Conservation (phyloP, 2,797 vertebrate species). For the Brachyalestes nurse region DNA sequence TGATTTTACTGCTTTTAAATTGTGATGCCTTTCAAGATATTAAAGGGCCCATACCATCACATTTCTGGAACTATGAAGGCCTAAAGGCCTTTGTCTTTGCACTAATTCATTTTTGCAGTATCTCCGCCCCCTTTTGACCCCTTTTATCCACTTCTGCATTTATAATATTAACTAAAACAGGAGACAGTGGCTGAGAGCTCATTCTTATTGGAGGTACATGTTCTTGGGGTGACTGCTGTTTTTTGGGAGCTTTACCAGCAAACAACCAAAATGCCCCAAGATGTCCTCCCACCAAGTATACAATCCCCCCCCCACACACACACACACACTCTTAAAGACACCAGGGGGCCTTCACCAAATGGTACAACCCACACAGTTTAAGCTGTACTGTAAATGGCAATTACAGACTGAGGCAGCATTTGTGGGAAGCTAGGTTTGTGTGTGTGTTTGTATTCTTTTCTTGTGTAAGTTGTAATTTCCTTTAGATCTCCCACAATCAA, state of each 20-base stretch:
- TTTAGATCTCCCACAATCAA: neutral
- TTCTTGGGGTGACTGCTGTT: neutral
- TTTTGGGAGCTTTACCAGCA: neutral
- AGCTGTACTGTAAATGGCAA: slow-evolving; percentile 27
- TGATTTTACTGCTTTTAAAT: too few relatives aligned
- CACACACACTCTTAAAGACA: neutral
- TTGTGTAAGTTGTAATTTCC: slow-evolving; percentile 16
- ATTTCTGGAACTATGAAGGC: too few relatives aligned
- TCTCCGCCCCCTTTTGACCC: neutral
- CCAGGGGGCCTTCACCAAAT: neutral
- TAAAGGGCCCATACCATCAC: too few relatives aligned
- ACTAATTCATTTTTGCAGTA: too few relatives aligned
- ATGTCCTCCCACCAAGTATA: neutral
- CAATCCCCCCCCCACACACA: too few relatives aligned
- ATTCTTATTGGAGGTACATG: neutral
- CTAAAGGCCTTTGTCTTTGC: too few relatives aligned
- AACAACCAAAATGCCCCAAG: neutral
- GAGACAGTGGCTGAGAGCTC: too few relatives aligned
- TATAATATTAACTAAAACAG: neutral
- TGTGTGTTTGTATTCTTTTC: slow-evolving; percentile 3
- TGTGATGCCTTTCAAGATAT: too few relatives aligned
- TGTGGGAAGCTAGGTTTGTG: neutral
- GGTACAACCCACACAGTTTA: neutral
- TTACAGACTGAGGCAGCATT: slow-evolving; percentile 17
- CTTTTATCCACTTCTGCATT: neutral